A percentile compares a stretch with the other conserved stretches of the same genome.
These are phyloP conservation scores for Crotalus tigris DNA, from an alignment of 2,113 vertebrate genomes.

Conservation along the genomic window DNA sequence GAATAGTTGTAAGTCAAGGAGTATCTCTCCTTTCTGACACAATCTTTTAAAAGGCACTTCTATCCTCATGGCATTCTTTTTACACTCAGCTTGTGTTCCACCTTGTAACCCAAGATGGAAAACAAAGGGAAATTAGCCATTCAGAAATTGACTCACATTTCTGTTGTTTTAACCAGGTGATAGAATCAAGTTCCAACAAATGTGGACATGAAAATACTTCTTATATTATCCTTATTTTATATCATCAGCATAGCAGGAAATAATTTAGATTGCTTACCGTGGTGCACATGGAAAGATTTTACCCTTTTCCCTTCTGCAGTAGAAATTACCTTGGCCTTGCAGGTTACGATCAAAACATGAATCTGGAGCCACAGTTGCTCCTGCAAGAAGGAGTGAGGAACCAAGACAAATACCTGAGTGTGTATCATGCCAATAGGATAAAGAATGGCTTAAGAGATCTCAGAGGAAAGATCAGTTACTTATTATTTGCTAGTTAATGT, in stretches of 20 bases:
- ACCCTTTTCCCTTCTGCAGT: slow-evolving; percentile 59
- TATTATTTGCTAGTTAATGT: background rate
- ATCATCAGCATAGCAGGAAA: background rate
- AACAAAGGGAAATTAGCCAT: background rate
- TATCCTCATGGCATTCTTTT: background rate
- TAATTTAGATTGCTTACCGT: slow-evolving; percentile 56
- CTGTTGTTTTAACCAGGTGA: background rate
- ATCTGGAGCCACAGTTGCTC: slow-evolving; percentile 29
- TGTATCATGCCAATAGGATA: background rate
- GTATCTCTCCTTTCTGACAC: background rate
- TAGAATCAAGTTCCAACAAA: background rate
- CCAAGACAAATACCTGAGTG: background rate
- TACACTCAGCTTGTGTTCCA: background rate
- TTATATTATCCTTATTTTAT: background rate
- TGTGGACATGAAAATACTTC: background rate
- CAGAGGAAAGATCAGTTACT: background rate
- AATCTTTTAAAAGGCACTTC: background rate
- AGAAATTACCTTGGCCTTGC: slow-evolving; percentile 48
- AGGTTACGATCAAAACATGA: slow-evolving; percentile 63
- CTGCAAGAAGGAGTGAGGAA: slow-evolving; percentile 36
- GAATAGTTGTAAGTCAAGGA: background rate
- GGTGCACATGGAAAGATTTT: slow-evolving; percentile 47
- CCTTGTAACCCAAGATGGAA: background rate
- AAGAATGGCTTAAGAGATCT: background rate
- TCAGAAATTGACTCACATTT: background rate